Conservation (phyloP, 2,113 vertebrate genomes). For the Oncorhynchus keta region DNA sequence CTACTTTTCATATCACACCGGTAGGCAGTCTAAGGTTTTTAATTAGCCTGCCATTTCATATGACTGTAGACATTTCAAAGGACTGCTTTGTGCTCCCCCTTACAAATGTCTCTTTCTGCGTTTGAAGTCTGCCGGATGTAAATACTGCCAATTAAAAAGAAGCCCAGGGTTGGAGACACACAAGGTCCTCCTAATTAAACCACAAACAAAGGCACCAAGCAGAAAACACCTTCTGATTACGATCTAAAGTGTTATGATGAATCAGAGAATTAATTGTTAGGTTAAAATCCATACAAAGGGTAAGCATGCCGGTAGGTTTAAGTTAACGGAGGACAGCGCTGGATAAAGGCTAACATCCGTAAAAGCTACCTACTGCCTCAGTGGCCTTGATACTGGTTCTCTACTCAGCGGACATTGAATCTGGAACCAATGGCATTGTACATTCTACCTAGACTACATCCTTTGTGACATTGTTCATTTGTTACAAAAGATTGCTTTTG, state of each 20-base stretch:
- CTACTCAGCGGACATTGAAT: constrained; percentile 40
- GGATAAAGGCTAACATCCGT: constrained; percentile 60
- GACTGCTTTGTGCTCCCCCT: constrained; percentile 86
- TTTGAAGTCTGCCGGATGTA: constrained; percentile 96
- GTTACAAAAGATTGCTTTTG: constrained; percentile 36
- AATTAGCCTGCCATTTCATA: constrained; percentile 89
- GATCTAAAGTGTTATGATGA: constrained; percentile 90
- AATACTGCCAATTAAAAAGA: constrained; percentile 93
- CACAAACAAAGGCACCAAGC: constrained; percentile 91
- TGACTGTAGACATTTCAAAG: constrained; percentile 91
- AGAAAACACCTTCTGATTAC: constrained; percentile 89
- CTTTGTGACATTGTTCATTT: constrained; percentile 46
- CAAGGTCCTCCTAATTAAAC: constrained; percentile 95
- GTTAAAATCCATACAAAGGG: constrained; percentile 87
- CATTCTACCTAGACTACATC: constrained; percentile 35
- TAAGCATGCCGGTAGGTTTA: constrained; percentile 78
- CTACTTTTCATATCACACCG: constrained; percentile 80
- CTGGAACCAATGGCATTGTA: constrained; percentile 48
- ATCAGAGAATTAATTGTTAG: constrained; percentile 89
- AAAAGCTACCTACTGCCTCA: constrained; percentile 52
- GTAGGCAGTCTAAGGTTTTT: constrained; percentile 80
- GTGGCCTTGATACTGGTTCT: constrained; percentile 64
- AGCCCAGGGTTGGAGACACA: constrained; percentile 85
- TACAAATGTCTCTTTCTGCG: constrained; percentile 89
- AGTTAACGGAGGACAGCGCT: constrained; percentile 74